phyloP scores from a whole-genome alignment of 2,888 invertebrate species.

The Spilarctia lutea region DNA sequence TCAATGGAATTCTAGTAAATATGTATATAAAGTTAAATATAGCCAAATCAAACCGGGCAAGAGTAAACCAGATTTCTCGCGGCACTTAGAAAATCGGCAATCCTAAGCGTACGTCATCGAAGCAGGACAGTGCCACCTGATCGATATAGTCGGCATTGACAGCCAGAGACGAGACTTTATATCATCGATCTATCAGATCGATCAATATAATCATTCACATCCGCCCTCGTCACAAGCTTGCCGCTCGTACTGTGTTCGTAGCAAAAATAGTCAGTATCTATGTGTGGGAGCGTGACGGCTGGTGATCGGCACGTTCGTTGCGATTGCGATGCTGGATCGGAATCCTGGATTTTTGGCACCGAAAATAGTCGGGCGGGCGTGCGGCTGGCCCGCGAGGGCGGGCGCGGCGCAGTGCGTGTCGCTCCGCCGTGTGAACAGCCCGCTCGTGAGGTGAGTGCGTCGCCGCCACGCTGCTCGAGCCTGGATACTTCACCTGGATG shows the following conservation, averaged over 20 bases:
- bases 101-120: constrained; percentile 34
- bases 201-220: constrained; percentile 43
- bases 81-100: constrained; percentile 57
- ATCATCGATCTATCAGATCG: constrained; percentile 57
- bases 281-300: constrained; percentile 74
- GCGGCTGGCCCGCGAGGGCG: constrained; percentile 73
- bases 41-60: constrained; percentile 39
- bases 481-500: constrained; percentile 70
- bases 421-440: constrained; percentile 86
- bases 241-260: constrained; percentile 46
- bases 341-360: constrained; percentile 86
- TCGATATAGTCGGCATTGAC: constrained; percentile 59
- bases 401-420: constrained; percentile 84
- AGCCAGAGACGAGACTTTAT: constrained; percentile 53
- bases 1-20: constrained; percentile 39
- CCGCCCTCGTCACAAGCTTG: constrained; percentile 44
- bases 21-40: constrained; percentile 54
- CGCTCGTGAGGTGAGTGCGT: constrained; percentile 82
- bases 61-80: constrained; percentile 48
- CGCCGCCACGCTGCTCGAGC: constrained; percentile 55
- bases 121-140: constrained; percentile 47
- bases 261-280: constrained; percentile 48
- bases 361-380: constrained; percentile 84
- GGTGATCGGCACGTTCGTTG: constrained; percentile 61
- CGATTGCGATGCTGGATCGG: constrained; percentile 74